Conservation (phyloP, 2,797 vertebrate genomes). For the Salarias fasciatus region DNA sequence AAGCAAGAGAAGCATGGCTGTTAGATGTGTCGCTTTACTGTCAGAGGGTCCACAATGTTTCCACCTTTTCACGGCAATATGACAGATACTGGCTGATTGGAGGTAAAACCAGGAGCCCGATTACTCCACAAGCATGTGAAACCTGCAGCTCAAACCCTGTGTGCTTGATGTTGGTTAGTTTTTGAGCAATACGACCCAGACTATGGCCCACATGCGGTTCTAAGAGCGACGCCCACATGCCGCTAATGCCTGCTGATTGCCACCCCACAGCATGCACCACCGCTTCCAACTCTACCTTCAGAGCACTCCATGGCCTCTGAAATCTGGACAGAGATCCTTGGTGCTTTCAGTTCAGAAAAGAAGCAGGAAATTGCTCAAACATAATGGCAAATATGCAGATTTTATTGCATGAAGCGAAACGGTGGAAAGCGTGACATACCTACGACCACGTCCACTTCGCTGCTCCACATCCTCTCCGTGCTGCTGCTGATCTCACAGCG, state of each 20-base stretch:
- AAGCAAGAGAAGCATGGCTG: no score
- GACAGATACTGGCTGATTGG: constrained; percentile 2
- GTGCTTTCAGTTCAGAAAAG: constrained; percentile 85
- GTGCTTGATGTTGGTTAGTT: no score
- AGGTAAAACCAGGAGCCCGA: neutral
- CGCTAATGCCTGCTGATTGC: neutral
- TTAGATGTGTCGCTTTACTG: no score
- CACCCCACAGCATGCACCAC: constrained; percentile 14
- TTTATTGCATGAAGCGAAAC: accelerated
- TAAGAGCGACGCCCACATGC: constrained; percentile 39
- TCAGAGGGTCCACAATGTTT: no score
- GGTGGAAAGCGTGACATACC: constrained; percentile 72
- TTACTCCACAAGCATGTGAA: constrained; percentile 22
- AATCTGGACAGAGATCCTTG: constrained; percentile 77
- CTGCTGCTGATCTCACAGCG: constrained; percentile 89
- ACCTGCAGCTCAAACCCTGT: constrained; percentile 7
- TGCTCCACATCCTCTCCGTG: constrained; percentile 86
- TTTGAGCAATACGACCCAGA: no score
- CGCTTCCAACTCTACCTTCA: constrained; percentile 89
- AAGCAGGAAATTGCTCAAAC: constrained; percentile 46
- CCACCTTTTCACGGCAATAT: constrained; percentile 20
- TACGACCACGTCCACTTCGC: constrained; percentile 83
- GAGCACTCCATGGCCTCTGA: constrained; percentile 90
- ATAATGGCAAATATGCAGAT: neutral
- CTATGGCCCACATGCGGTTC: no score